Base-by-base conservation (phyloP, 1,140 invertebrate species). In the Dendroctonus ponderosae region DNA sequence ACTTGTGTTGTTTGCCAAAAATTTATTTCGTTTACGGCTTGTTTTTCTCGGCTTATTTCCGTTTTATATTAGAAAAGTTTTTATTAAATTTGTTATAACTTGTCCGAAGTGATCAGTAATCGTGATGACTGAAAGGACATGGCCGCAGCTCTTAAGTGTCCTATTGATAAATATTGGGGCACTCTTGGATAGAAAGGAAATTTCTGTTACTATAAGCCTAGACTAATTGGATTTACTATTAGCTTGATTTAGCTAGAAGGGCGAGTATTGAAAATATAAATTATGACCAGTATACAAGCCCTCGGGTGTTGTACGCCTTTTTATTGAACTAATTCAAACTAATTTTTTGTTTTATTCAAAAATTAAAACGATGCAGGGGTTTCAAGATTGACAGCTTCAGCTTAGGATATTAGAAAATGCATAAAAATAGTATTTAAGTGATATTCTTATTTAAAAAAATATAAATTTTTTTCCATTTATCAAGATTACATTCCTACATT, bases 11-110 rank as follows among this genome's bases (percentile, higher is more conserved):
- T 65, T 58, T 57, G 53, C 26, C 39, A 26, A 54, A 51, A 57
- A 65, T 65, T 48, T 65, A 65, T 65, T 65, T 65, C 58, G 43
- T 49, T 58, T 58, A 41, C 40, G 53, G 43, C 54, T 65, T 65
- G 63, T 59, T 65, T 65, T 65, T 65, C 46, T 43, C 14, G 42
- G 54, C 49, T 58, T 42, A 51, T 57, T 44, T 46, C 54, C 58
- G 54, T 65, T 65, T 65, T 65, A 65, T 65, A 65, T 63, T 63
- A 63, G 61, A 63, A 63, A 63, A 63, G 61, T 63, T 63, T 63
- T 63, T 63, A 63, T 63, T 63, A 63, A 63, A 63, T 63, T 63
- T 63, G 61, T 63, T 63, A 42, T 54, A 44, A 63, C 40, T 63
- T 63, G 61, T 63, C 61, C 61, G 51, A 63, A 63, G 61, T 54